Conservation (phyloP, 2,797 vertebrate genomes). For the Echiichthys vipera region DNA sequence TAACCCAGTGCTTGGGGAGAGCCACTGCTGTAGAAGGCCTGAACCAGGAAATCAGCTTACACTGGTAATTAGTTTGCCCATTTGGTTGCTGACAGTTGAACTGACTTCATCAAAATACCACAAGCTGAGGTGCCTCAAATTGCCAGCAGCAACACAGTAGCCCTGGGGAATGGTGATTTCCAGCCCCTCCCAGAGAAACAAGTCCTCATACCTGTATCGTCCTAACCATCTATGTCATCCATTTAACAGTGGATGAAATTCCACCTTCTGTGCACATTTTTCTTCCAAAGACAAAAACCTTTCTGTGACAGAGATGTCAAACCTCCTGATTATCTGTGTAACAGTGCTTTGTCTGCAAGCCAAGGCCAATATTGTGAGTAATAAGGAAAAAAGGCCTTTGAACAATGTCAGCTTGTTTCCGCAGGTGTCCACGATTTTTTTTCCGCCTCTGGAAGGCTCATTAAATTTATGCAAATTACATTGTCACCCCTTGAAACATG, state of each 20-base stretch:
- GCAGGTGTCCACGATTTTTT: constrained; percentile 64
- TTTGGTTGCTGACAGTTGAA: constrained; percentile 76
- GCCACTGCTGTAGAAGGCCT: constrained; percentile 51
- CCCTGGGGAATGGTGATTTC: constrained; percentile 39
- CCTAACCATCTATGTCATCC: constrained; percentile 73
- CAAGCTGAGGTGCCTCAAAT: constrained; percentile 41
- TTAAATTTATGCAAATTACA: constrained; percentile 82
- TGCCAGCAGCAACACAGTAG: constrained; percentile 37
- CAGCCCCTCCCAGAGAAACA: constrained; percentile 50
- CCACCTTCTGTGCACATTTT: constrained; percentile 67
- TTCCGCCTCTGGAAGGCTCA: constrained; percentile 72
- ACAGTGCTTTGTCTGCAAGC: constrained; percentile 67
- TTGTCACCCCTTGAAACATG: constrained; percentile 76
- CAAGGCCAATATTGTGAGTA: constrained; percentile 74
- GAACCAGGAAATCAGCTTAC: constrained; percentile 79
- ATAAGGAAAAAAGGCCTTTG: constrained; percentile 63
- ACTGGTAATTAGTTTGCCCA: constrained; percentile 76
- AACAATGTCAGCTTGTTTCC: constrained; percentile 79
- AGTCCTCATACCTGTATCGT: constrained; percentile 51
- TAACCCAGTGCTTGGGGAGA: constrained; percentile 53
- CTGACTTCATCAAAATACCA: constrained; percentile 75
- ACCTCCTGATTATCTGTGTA: constrained; percentile 75
- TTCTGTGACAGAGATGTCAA: constrained; percentile 72
- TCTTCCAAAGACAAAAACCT: constrained; percentile 61
- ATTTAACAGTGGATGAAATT: constrained; percentile 74